Evolutionary conservation across 37 sponge, comb jelly and placozoan genomes (phyloP).

Genomic region (Beroe forskalii): DNA sequence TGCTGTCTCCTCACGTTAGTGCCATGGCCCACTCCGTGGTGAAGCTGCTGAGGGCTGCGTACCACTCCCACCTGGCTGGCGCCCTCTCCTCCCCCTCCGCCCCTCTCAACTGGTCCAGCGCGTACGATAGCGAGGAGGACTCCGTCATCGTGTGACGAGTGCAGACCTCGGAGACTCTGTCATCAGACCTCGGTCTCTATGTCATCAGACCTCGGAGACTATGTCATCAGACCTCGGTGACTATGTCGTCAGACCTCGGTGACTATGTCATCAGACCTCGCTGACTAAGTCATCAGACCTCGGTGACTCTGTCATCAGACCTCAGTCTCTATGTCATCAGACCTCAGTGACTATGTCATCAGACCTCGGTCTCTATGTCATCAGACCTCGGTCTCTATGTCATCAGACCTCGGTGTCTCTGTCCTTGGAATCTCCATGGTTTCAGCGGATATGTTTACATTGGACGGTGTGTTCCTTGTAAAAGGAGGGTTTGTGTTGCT

Average conservation of each 20-base stretch:
- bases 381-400: not conserved
- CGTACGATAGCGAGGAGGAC: not conserved
- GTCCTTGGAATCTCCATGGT: too few species aligned
- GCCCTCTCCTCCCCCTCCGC: not conserved
- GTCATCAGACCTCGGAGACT: too few species aligned
- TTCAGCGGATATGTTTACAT: too few species aligned
- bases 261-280: too few species aligned
- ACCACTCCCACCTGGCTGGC: not conserved
- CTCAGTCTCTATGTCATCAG: not conserved
- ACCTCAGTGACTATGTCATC: not conserved
- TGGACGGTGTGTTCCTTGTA: too few species aligned
- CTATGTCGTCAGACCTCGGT: too few species aligned
- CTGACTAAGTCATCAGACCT: too few species aligned
- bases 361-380: not conserved
- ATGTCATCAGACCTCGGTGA: too few species aligned
- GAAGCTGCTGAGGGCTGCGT: not conserved
- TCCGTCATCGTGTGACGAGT: not conserved
- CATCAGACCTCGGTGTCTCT: too few species aligned
- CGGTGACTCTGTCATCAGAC: not conserved
- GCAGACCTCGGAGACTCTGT: too few species aligned
- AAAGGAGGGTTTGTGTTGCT: too few species aligned
- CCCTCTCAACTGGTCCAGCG: not conserved
- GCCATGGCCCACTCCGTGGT: not conserved
- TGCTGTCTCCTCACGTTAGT: not conserved
- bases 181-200: too few species aligned